A percentile compares a stretch with the other conserved stretches of the same genome.
Conservation (phyloP, 1,140 invertebrate species). For the Drosophila trapezifrons region DNA sequence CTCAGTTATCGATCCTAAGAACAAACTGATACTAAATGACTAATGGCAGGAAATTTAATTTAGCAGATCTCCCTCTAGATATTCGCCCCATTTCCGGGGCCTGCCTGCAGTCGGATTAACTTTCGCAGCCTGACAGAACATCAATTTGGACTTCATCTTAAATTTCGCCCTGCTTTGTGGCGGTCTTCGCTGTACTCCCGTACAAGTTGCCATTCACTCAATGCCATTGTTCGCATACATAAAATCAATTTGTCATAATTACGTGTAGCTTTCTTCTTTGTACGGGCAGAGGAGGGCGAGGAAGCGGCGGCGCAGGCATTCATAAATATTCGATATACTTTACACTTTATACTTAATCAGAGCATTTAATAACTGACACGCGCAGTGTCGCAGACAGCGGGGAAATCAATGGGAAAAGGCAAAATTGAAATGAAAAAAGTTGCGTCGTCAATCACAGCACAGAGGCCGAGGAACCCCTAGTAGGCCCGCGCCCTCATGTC, state of each 20-base stretch:
- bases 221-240: constrained; percentile 48
- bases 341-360: constrained; percentile 77
- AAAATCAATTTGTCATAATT: constrained; percentile 72
- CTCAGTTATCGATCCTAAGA: constrained; percentile 3
- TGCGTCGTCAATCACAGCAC: constrained; percentile 69
- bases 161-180: constrained; percentile 20
- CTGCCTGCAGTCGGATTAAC: constrained; percentile 5
- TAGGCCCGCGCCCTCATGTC: constrained; percentile 11
- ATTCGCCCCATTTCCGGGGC: not conserved
- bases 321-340: constrained; percentile 75
- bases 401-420: constrained; percentile 56
- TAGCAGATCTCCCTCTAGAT: constrained; percentile 1
- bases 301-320: constrained; percentile 15
- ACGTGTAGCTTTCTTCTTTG: constrained; percentile 29
- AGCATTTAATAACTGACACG: constrained; percentile 77
- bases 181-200: not conserved
- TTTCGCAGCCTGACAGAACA: constrained; percentile 18
- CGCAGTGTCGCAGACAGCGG: constrained; percentile 43
- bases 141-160: constrained; percentile 29
- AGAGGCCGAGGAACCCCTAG: constrained; percentile 23
- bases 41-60: constrained; percentile 27
- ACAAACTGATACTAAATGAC: constrained; percentile 4
- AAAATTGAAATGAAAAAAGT: constrained; percentile 60
- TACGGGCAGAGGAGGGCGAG: not conserved
- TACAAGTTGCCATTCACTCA: constrained; percentile 4